Evolutionary conservation across 92 coral and sea anemone species (phyloP).

Genomic region (Epizoanthus illoricatus): DNA sequence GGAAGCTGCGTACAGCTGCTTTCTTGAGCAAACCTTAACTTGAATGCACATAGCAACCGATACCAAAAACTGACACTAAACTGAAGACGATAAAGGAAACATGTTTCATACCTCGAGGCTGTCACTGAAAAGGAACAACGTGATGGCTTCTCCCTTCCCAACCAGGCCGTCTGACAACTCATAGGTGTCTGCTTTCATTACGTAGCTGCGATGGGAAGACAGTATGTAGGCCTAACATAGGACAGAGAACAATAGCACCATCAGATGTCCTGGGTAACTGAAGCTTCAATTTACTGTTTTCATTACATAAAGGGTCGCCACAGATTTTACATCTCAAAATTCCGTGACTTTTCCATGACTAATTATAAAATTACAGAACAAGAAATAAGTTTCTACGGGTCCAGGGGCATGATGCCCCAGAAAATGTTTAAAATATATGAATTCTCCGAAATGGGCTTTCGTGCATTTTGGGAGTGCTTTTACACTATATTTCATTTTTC

Average conservation of each 20-base stretch:
- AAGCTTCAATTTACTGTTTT: neutral
- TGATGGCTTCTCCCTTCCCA: constrained; percentile 95
- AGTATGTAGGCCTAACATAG: constrained; percentile 75
- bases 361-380: too few species aligned
- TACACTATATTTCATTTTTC: too few species aligned
- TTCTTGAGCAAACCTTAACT: neutral
- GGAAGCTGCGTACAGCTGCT: neutral
- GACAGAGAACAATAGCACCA: neutral
- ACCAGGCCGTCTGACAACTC: constrained; percentile 88
- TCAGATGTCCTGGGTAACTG: too few species aligned
- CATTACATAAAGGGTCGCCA: neutral
- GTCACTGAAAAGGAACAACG: constrained; percentile 92
- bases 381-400: too few species aligned
- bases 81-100: neutral
- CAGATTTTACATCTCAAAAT: too few species aligned
- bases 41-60: neutral
- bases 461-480: too few species aligned
- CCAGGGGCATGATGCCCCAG: too few species aligned
- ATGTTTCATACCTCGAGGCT: constrained; percentile 80
- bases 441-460: too few species aligned
- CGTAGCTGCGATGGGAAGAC: constrained; percentile 90
- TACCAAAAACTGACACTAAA: neutral
- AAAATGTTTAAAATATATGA: too few species aligned
- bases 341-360: neutral
- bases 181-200: constrained; percentile 86